phyloP scores from a whole-genome alignment of 2,113 vertebrate genomes.

The Carettochelys insculpta region DNA sequence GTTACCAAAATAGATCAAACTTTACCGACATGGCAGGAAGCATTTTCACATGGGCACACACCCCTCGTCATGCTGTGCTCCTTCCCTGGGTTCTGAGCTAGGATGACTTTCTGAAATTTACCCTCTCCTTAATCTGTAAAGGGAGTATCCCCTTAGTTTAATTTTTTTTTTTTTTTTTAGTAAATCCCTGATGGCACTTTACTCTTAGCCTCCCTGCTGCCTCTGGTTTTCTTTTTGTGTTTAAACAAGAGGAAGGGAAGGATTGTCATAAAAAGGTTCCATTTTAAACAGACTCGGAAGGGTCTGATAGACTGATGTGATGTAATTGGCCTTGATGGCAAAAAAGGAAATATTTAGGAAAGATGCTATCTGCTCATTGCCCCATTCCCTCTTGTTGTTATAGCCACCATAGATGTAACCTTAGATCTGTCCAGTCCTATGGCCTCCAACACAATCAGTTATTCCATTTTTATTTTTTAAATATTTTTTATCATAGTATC shows the following conservation, averaged over 20 bases:
- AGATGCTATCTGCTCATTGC: not conserved
- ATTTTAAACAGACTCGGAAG: not conserved
- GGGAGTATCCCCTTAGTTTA: not conserved
- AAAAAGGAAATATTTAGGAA: not conserved
- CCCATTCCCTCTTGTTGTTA: not conserved
- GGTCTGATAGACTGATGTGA: not conserved
- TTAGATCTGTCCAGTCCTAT: not conserved
- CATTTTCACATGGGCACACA: not conserved
- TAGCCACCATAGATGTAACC: not conserved
- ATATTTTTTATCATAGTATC: not conserved
- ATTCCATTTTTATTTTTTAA: not conserved
- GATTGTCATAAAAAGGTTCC: not conserved
- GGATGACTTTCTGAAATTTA: not conserved
- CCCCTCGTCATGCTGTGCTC: not conserved
- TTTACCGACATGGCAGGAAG: not conserved
- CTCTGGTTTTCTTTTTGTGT: not conserved
- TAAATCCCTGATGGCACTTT: not conserved
- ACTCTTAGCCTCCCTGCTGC: not conserved
- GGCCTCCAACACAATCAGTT: not conserved
- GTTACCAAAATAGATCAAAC: not conserved
- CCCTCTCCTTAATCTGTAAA: not conserved
- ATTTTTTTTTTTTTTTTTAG: too few relatives aligned
- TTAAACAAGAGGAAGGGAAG: not conserved
- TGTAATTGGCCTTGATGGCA: not conserved
- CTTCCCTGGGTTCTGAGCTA: not conserved